Conservation (phyloP, 2,113 vertebrate species). For the Elgaria multicarinata region DNA sequence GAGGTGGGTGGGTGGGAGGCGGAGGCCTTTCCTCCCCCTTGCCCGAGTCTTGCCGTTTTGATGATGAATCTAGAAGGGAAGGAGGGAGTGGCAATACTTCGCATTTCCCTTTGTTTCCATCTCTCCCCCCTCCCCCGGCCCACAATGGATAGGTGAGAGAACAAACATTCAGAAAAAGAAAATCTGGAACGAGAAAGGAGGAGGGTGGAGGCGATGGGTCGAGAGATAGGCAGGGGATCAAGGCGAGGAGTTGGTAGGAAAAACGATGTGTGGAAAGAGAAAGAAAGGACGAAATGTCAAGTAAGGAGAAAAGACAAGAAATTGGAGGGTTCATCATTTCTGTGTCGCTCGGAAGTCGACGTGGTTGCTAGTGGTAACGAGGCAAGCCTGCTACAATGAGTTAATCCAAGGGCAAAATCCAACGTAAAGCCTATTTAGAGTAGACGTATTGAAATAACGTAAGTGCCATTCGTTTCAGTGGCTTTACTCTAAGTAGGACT, state of each 20-base stretch:
- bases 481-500: too few relatives aligned
- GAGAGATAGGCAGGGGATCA: not conserved
- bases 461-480: too few relatives aligned
- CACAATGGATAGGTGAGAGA: not conserved
- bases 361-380: not conserved
- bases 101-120: not conserved
- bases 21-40: too few relatives aligned
- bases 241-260: not conserved
- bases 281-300: not conserved
- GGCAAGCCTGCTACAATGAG: not conserved
- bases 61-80: not conserved
- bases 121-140: conserved; percentile 42
- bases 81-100: not conserved
- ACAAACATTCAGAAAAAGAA: too few relatives aligned
- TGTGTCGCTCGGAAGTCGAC: not conserved
- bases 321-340: not conserved
- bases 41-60: not conserved
- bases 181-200: too few relatives aligned
- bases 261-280: not conserved
- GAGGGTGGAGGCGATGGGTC: not conserved
- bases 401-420: too few relatives aligned
- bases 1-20: too few relatives aligned
- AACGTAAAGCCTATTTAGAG: too few relatives aligned
- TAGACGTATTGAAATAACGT: too few relatives aligned
- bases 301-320: not conserved